Conservation (phyloP, 2,113 vertebrate species). For the Tragelaphus strepsiceros region DNA sequence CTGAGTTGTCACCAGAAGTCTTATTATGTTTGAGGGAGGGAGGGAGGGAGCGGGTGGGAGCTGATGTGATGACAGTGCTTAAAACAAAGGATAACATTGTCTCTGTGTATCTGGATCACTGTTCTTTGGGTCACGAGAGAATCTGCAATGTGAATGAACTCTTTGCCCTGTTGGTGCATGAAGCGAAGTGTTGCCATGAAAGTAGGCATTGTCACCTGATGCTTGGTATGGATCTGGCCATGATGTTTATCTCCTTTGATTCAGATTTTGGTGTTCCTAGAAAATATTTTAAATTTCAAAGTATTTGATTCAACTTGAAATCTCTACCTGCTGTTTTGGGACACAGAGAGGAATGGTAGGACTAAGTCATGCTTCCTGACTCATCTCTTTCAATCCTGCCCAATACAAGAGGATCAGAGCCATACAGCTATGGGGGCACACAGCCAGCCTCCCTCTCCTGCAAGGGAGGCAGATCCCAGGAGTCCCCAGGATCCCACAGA, state of each 20-base stretch:
- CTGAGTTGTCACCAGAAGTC: conserved; percentile 76
- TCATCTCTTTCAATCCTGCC: not conserved
- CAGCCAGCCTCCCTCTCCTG: too few relatives aligned
- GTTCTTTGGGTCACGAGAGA: conserved; percentile 39
- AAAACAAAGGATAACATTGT: conserved; percentile 76
- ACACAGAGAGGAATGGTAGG: not conserved
- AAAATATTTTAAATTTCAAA: conserved; percentile 2
- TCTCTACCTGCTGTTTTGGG: not conserved
- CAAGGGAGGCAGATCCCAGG: not conserved
- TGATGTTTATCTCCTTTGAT: not conserved
- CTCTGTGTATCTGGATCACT: conserved; percentile 71
- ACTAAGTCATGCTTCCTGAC: not conserved
- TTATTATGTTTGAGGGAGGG: not conserved
- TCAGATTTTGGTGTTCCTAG: not conserved
- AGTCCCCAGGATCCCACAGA: rapidly evolving
- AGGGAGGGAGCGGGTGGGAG: not conserved
- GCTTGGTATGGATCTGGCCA: not conserved
- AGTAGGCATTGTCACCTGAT: not conserved
- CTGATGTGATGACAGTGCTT: conserved; percentile 74
- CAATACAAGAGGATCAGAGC: not conserved
- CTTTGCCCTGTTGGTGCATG: conserved; percentile 9
- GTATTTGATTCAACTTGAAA: not conserved
- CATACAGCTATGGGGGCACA: rapidly evolving
- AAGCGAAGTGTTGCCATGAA: not conserved
- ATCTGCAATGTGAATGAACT: conserved; percentile 63